phyloP scores from a whole-genome alignment of 2,888 invertebrate species.

The Apamea anceps region DNA sequence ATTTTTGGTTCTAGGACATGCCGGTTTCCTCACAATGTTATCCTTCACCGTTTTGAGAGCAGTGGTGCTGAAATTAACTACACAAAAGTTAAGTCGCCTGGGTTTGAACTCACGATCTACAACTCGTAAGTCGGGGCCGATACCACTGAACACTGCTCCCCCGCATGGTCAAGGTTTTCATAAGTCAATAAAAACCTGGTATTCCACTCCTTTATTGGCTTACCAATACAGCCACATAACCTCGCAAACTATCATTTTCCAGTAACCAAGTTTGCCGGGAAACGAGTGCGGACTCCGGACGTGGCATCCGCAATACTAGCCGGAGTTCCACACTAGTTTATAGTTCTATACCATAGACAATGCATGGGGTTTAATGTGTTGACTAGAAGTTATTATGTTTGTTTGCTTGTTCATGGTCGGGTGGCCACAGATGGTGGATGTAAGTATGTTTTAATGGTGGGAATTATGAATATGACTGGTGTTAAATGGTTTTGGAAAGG shows the following conservation, averaged over 20 bases:
- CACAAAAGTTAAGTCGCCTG: too few relatives aligned
- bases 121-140: too few relatives aligned
- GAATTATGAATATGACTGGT: neutral
- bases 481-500: neutral
- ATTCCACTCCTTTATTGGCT: neutral
- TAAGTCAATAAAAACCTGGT: neutral
- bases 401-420: constrained; percentile 38
- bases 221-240: neutral
- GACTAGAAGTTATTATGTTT: constrained; percentile 32
- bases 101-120: too few relatives aligned
- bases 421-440: neutral
- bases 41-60: too few relatives aligned
- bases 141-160: too few relatives aligned
- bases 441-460: neutral
- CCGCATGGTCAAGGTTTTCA: neutral
- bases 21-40: too few relatives aligned
- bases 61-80: too few relatives aligned
- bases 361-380: constrained; percentile 39
- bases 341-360: constrained; percentile 32
- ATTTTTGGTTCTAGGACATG: too few relatives aligned
- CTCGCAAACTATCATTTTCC: constrained; percentile 33
- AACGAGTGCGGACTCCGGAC: constrained; percentile 41
- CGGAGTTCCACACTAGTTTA: constrained; percentile 41
- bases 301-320: constrained; percentile 32
- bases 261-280: constrained; percentile 39